Evolutionary conservation across 2,888 invertebrate genomes (phyloP).

Genomic region (Ochropleura leucogaster): DNA sequence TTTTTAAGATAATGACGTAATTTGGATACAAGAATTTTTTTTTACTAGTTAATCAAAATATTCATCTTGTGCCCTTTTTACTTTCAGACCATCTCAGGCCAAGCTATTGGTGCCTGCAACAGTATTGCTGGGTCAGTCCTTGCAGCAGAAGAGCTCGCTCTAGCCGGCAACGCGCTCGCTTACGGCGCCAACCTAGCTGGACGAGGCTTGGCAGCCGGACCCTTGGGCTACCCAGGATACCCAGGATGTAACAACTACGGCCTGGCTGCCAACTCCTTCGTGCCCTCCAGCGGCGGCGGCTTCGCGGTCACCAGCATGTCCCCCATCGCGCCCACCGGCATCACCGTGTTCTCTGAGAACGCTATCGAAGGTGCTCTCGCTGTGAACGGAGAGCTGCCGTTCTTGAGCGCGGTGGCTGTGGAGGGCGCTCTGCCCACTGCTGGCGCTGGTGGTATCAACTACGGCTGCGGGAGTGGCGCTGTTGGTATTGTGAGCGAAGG

Average conservation of each 20-base stretch:
- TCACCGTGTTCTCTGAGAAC: conserved; percentile 75
- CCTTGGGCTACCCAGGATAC: conserved; percentile 24
- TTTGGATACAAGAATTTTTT: too few species aligned
- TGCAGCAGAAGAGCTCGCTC: conserved; percentile 56
- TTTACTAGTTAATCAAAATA: too few species aligned
- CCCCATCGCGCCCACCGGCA: conserved; percentile 69
- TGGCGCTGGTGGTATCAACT: conserved; percentile 69
- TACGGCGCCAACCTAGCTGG: conserved; percentile 43
- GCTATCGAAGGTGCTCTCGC: conserved; percentile 69
- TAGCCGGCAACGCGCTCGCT: conserved; percentile 38
- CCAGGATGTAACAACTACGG: conserved; percentile 27
- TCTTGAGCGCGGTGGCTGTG: conserved; percentile 70
- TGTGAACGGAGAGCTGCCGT: conserved; percentile 72
- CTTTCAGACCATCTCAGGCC: conserved; percentile 51
- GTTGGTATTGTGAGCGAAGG: conserved; percentile 59
- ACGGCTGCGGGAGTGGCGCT: conserved; percentile 49
- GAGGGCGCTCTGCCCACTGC: conserved; percentile 70
- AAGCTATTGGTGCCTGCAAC: conserved; percentile 50
- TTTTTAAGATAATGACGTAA: too few species aligned
- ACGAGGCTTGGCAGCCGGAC: conserved; percentile 11
- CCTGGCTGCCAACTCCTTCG: conserved; percentile 24
- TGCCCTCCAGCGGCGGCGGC: conserved; percentile 60
- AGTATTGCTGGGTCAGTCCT: conserved; percentile 18
- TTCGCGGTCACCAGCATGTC: conserved; percentile 69
- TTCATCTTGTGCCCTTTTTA: background rate